A percentile compares a stretch with the other conserved stretches of the same genome.
These are phyloP conservation scores for Limnephilus marmoratus DNA, from an alignment of 2,888 invertebrate species.

Conservation along the genomic window DNA sequence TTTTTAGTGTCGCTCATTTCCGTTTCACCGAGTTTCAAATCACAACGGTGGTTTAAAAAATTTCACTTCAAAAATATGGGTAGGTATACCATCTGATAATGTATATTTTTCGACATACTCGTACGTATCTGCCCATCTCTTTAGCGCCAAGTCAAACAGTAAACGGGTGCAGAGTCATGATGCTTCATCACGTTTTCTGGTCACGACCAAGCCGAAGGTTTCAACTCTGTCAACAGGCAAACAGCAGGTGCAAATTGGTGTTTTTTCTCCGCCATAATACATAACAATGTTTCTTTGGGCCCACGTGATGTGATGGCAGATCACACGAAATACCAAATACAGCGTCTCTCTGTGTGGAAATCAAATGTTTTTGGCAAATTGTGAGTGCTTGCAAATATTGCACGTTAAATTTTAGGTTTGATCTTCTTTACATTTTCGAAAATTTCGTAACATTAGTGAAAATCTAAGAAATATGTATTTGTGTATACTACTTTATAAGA, in stretches of 20 bases:
- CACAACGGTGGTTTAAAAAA: too few relatives aligned
- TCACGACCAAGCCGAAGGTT: conserved; percentile 36
- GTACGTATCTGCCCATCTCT: neutral
- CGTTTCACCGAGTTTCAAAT: too few relatives aligned
- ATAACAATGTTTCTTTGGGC: neutral
- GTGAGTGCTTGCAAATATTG: neutral
- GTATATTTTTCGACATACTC: neutral
- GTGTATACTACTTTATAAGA: too few relatives aligned
- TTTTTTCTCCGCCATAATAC: neutral
- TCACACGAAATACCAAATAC: neutral
- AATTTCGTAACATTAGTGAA: neutral
- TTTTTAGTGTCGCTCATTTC: too few relatives aligned
- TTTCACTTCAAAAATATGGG: neutral
- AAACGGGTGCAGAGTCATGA: conserved; percentile 4
- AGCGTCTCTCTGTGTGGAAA: neutral
- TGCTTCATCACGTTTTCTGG: conserved; percentile 15
- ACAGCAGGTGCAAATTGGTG: conserved; percentile 20
- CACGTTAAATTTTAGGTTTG: neutral
- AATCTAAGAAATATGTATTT: too few relatives aligned
- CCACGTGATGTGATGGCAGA: neutral
- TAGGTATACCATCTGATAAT: neutral
- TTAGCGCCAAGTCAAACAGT: neutral
- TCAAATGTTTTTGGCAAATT: neutral
- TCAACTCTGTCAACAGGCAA: conserved; percentile 22
- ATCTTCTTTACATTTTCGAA: too few relatives aligned